Evolutionary conservation across 2,797 vertebrate species (phyloP).

Genomic region (Sebastolobus altivelis): DNA sequence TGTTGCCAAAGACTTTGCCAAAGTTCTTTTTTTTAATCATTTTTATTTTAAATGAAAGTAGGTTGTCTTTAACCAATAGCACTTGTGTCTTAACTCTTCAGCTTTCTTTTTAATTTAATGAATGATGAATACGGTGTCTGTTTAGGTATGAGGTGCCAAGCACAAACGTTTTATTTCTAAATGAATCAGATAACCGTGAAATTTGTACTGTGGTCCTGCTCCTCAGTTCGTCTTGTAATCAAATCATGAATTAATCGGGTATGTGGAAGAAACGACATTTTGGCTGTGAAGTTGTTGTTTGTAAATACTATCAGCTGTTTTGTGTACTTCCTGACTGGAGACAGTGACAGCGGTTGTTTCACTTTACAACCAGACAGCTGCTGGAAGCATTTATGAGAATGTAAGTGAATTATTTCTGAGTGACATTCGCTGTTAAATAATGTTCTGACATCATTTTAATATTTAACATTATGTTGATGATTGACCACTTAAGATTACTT

Average conservation of each 20-base stretch:
- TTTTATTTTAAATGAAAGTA: constrained; percentile 50
- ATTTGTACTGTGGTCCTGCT: not conserved
- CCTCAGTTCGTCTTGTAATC: constrained; percentile 2
- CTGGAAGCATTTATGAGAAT: not conserved
- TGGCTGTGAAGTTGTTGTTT: not conserved
- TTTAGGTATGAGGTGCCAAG: constrained; percentile 41
- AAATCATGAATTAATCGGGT: not conserved
- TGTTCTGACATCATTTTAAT: not conserved
- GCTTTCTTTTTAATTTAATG: constrained; percentile 39
- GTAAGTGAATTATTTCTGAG: not conserved
- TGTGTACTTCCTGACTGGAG: not conserved
- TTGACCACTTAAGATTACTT: constrained; percentile 2
- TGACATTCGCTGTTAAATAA: not conserved
- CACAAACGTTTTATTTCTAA: constrained; percentile 10
- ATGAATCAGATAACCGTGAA: not conserved
- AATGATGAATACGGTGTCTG: not conserved
- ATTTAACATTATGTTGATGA: not conserved
- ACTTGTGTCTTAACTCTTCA: constrained; percentile 29
- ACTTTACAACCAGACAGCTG: not conserved
- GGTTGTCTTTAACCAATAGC: constrained; percentile 37
- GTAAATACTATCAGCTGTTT: not conserved
- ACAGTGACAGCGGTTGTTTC: not conserved
- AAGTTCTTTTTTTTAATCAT: not conserved
- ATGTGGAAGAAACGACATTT: not conserved
- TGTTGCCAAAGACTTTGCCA: constrained; percentile 32